Evolutionary conservation across 2,797 vertebrate genomes (phyloP).

Genomic region (Gallinago solitaria): DNA sequence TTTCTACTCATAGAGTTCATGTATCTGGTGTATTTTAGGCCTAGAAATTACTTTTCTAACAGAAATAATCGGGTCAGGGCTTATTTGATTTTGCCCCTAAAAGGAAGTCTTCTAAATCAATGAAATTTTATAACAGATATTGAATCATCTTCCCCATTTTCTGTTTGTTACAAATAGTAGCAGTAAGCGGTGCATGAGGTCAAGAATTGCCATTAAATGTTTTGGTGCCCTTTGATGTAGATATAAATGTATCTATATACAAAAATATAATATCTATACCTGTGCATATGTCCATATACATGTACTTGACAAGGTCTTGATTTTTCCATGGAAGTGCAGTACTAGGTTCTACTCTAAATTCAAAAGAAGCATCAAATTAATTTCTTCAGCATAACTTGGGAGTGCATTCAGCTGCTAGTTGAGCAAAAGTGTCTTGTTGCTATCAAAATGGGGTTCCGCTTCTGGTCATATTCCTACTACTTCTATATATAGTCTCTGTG

Average conservation of each 20-base stretch:
- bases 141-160: fast-evolving
- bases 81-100: not conserved
- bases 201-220: not conserved
- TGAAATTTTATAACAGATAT: not conserved
- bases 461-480: fast-evolving
- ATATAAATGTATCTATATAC: not conserved
- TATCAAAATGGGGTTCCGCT: not conserved
- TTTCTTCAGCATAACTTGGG: not conserved
- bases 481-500: not conserved
- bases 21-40: not conserved
- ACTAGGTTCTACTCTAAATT: not conserved
- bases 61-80: not conserved
- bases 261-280: not conserved
- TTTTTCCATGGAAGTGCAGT: not conserved
- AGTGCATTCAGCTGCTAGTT: not conserved
- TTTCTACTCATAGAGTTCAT: not conserved
- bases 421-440: not conserved
- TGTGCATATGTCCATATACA: not conserved
- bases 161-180: not conserved
- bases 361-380: not conserved
- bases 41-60: not conserved
- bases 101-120: not conserved
- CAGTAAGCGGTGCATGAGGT: not conserved
- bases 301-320: not conserved
- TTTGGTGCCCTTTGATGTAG: not conserved